A percentile compares a stretch with the other conserved stretches of the same genome.
These are phyloP conservation scores for Palythoa caribaeorum DNA, from an alignment of 92 coral and sea anemone species.

Conservation along the genomic window DNA sequence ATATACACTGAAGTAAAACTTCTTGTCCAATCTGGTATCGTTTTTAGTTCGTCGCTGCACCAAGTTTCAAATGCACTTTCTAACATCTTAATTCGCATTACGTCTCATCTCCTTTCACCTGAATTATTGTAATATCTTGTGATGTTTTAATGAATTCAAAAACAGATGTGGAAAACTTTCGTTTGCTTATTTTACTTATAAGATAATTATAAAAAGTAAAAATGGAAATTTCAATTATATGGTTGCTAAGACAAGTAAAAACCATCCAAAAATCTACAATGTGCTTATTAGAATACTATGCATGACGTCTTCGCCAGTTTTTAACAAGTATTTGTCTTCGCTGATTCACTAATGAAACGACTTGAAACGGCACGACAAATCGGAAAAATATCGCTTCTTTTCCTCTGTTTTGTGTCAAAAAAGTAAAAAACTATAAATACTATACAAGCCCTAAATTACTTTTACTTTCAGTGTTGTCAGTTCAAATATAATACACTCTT, in stretches of 20 bases:
- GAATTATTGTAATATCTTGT: neutral
- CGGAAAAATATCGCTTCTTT: too few species aligned
- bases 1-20: neutral
- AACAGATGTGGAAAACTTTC: neutral
- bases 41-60: neutral
- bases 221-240: neutral
- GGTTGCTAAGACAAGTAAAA: neutral
- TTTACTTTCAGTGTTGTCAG: too few species aligned
- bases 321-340: neutral
- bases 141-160: neutral
- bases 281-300: neutral
- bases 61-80: neutral
- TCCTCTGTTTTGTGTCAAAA: too few species aligned
- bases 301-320: neutral
- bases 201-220: neutral
- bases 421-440: too few species aligned
- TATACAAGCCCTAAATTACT: too few species aligned
- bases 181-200: neutral
- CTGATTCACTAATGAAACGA: neutral
- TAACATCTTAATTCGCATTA: neutral
- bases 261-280: too few species aligned
- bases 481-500: too few species aligned
- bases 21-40: slow-evolving; percentile 3
- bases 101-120: neutral
- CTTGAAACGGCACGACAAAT: neutral